A percentile compares a stretch with the other conserved stretches of the same genome.
phyloP scores from a whole-genome alignment of 1,140 invertebrate genomes.

The Drosophila takahashii region DNA sequence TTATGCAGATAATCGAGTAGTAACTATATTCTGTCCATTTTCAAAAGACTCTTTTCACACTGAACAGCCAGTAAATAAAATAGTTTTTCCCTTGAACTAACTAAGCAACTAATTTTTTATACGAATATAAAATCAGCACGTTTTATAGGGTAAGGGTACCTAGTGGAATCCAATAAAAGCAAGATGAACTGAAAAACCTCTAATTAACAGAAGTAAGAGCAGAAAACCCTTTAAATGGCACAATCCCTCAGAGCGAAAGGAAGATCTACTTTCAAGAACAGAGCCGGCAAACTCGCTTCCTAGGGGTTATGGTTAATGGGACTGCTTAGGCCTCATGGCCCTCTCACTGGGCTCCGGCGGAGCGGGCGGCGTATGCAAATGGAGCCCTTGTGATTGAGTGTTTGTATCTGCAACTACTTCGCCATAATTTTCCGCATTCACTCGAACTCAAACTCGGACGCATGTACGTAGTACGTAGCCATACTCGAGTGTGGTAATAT shows the following conservation, averaged over 20 bases:
- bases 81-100: neutral
- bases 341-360: neutral
- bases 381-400: slow-evolving; percentile 66
- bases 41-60: too few species aligned
- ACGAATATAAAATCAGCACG: neutral
- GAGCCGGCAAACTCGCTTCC: slow-evolving; percentile 13
- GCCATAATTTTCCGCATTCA: slow-evolving; percentile 58
- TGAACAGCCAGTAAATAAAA: neutral
- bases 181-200: slow-evolving; percentile 1
- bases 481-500: slow-evolving; percentile 65
- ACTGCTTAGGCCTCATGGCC: slow-evolving; percentile 30
- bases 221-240: slow-evolving; percentile 17
- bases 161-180: neutral
- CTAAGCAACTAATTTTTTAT: neutral
- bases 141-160: neutral
- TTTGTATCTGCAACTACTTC: slow-evolving; percentile 73
- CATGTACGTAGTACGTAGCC: slow-evolving; percentile 41
- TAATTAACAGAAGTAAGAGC: slow-evolving; percentile 24
- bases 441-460: slow-evolving; percentile 23
- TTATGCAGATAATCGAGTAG: too few species aligned
- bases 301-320: slow-evolving; percentile 41
- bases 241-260: slow-evolving; percentile 12
- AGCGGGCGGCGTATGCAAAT: slow-evolving; percentile 33
- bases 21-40: too few species aligned
- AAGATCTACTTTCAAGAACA: slow-evolving; percentile 5